Conservation (phyloP, 2,113 vertebrate species). For the Heterochromis multidens region DNA sequence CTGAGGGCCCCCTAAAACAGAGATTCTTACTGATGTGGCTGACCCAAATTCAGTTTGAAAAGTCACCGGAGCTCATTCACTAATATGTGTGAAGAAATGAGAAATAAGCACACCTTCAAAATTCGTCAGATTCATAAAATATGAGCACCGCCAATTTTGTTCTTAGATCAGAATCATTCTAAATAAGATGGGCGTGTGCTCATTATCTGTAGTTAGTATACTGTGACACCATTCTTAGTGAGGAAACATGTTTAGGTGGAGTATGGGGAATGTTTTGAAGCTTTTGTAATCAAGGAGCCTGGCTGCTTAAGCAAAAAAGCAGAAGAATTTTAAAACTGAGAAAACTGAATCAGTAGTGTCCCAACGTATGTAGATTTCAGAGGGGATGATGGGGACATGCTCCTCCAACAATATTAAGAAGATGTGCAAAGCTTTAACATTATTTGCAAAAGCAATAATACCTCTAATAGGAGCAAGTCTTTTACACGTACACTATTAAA, state of each 20-base stretch:
- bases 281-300: neutral
- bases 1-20: no score
- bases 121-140: neutral
- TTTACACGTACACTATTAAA: neutral
- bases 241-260: neutral
- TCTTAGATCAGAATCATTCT: neutral
- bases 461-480: neutral
- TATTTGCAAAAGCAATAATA: neutral
- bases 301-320: neutral
- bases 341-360: neutral
- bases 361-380: neutral
- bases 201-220: neutral
- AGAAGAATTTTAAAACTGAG: neutral
- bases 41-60: no score
- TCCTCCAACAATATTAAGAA: neutral
- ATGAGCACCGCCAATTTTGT: neutral
- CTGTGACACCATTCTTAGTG: neutral
- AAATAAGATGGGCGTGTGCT: neutral
- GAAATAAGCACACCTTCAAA: neutral
- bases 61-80: no score
- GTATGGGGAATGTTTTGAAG: neutral
- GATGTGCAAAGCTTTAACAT: neutral
- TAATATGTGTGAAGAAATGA: neutral
- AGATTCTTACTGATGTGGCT: no score
- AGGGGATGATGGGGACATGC: neutral